Evolutionary conservation across 2,888 invertebrate species (phyloP), one percentile per base, ranked within the genome.

Genomic region (Harpagoxenus sublaevis): DNA sequence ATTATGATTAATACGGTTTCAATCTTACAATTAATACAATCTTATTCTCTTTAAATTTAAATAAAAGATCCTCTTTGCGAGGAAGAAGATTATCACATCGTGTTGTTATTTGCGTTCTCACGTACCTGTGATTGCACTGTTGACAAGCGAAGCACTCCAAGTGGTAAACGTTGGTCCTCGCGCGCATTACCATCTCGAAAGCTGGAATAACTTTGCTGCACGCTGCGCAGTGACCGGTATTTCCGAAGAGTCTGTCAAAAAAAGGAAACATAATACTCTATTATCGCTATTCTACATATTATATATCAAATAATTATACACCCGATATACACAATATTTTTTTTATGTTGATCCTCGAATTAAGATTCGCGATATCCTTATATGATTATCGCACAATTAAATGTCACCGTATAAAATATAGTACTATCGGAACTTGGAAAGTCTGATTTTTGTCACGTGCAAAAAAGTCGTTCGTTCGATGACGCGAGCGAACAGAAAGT

Each of bases 111-210:
- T 15, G 23, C 31, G 9, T 23, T 75, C 6, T 35, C 23, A 84
- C 94, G 95, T 95, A 98, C 98, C 98, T 98, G 96, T 98, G 98
- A 96, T 98, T 98, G 95, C 98, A 98, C 95, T 98, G 98, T 95
- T 98, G 98, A 96, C 98, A 98, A 92, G 98, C 98, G 95, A 98
- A 98, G 95, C 98, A 98, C 95, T 98, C 98, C 95, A 98, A 96
- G 96, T 98, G 98, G 96, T 98, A 98, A 89, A 98, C 98, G 95
- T 98, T 98, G 94, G 97, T 97, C 95, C 98, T 97, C 90, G 98
- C 98, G 95, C 98, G 96, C 98, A 99, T 98, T 93, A 98, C 98
- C 98, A 98, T 98, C 96, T 98, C 98, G 95, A 98, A 98, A 89
- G 98, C 98, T 87, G 98, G 98, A 95, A 98, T 98, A 94, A 97